Base-by-base conservation (phyloP, 2,113 vertebrate genomes). In the Bungarus multicinctus region DNA sequence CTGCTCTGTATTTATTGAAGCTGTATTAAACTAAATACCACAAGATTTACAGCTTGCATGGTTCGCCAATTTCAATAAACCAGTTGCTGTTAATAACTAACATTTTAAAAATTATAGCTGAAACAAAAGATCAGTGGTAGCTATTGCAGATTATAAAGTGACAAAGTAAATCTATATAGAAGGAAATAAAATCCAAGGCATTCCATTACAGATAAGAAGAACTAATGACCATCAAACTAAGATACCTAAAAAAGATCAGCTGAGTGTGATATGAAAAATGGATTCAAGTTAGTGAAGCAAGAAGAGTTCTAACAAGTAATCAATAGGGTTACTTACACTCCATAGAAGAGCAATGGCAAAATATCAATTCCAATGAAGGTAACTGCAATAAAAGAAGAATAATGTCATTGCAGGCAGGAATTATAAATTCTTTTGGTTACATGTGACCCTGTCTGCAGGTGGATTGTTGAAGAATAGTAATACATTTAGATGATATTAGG, bases 1-100 rank as follows among this genome's bases (percentile, higher is more conserved):
- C 52, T 45, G 52, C 30, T 88, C 55, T 91, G n/a, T 20, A 94
- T 86, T 94, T 96, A 85, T 93, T 55, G 89, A 54, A 92, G 52
- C 25, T 90, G 1, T 52, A 94, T 92, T 94, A 94, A 89, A 91
- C 30, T 95, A 86, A 95, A 92, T 47, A 91, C 39, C 1, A 85
- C 0, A 18, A 0, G 0, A 94, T 95, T 93, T 94, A 74, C 25
- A 93, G 86, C 60, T 87, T 89, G 89, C 7, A n/a, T 94, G 57
- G 53, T 39, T 94, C 93, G 34, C 25, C 88, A 92, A 14, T 92
- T 95, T 96, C 93, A 93, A 89, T 94, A 94, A 94, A 93, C 14
- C 50, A n/a, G n/a, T 7, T 93, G 57, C 30, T 92, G 20, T 93
- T 94, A 93, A 94, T 81, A 92, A 10, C 3, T 69, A 93, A 3